Evolutionary conservation across 1,140 invertebrate species (phyloP).

Genomic region (Sipha flava): DNA sequence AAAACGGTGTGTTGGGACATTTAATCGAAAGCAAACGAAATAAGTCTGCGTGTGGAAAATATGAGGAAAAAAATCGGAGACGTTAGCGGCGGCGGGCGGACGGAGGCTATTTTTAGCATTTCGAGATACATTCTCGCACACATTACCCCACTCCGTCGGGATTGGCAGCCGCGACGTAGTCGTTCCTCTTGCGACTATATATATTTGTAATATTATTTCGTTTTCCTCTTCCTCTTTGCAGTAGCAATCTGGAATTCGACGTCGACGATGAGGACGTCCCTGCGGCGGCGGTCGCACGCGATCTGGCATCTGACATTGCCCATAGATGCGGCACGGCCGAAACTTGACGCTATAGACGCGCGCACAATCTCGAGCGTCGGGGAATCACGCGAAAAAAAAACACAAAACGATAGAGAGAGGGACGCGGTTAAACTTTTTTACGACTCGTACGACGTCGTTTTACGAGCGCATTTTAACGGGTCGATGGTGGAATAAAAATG

Average conservation of each 20-base stretch:
- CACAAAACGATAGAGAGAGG: no score
- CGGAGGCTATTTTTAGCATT: background rate
- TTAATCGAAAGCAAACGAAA: constrained; percentile 8
- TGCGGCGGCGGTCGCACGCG: background rate
- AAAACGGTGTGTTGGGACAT: background rate
- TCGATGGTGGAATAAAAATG: no score
- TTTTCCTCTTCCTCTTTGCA: background rate
- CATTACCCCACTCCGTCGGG: background rate
- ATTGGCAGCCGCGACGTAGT: background rate
- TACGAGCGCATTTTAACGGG: no score
- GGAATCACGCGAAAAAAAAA: no score
- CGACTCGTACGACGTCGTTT: no score
- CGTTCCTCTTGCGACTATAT: background rate
- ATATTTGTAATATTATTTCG: constrained; percentile 1
- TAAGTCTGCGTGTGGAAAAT: constrained; percentile 1
- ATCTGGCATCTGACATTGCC: background rate
- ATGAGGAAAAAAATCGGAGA: background rate
- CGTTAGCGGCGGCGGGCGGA: background rate
- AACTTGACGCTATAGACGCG: background rate
- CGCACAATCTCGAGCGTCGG: no score
- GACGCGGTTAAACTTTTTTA: no score
- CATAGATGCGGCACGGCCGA: background rate
- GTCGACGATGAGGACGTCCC: background rate
- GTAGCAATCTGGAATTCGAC: background rate
- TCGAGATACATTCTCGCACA: constrained; percentile 22